Percentiles rank a stretch among this genome's conserved stretches.
phyloP scores from a whole-genome alignment of 2,113 vertebrate genomes.

The Pteropus alecto region DNA sequence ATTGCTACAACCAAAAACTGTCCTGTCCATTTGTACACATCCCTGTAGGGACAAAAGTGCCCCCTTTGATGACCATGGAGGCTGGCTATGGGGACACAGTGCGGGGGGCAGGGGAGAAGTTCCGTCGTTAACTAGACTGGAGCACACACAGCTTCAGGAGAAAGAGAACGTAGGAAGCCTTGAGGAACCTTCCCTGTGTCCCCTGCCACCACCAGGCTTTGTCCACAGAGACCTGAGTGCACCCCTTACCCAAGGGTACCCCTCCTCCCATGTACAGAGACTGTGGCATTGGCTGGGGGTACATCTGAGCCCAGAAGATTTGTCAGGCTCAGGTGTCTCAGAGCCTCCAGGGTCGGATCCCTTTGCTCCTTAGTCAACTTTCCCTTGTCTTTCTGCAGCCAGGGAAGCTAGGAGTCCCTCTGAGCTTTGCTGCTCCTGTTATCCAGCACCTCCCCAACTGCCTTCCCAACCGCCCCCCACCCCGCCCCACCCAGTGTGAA shows the following conservation, averaged over 20 bases:
- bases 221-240: not conserved
- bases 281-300: not conserved
- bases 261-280: rapidly evolving
- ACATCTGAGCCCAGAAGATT: not conserved
- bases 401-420: not conserved
- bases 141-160: not conserved
- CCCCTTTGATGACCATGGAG: not conserved
- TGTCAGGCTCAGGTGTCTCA: not conserved
- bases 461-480: too few relatives aligned
- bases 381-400: not conserved
- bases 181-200: not conserved
- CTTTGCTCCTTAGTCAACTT: not conserved
- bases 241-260: not conserved
- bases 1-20: not conserved
- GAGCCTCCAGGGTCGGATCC: rapidly evolving
- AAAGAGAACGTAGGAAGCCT: too few relatives aligned
- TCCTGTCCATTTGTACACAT: too few relatives aligned
- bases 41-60: not conserved
- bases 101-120: not conserved
- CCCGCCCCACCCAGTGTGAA: not conserved
- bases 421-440: not conserved
- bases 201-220: not conserved
- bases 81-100: not conserved
- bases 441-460: not conserved
- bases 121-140: too few relatives aligned